Evolutionary conservation across 2,797 vertebrate genomes (phyloP).

Genomic region (Rhynchotus rufescens): DNA sequence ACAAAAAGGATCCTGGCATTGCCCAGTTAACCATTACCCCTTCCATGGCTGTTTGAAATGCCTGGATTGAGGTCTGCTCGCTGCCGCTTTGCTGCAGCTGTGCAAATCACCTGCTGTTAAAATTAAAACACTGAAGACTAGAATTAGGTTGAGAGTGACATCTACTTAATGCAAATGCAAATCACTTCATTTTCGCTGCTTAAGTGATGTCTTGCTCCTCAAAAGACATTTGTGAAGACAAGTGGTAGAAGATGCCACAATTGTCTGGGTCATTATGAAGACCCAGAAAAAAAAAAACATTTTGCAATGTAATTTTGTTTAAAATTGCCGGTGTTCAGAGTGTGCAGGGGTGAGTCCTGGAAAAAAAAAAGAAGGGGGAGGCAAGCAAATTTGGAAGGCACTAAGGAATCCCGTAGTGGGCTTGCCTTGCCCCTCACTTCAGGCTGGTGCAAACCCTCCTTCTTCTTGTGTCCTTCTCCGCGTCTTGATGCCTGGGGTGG

Average conservation of each 20-base stretch:
- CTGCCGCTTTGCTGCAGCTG: background rate
- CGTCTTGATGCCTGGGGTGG: too few relatives aligned
- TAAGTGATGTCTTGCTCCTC: background rate
- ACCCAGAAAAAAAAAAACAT: background rate
- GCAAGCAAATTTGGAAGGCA: background rate
- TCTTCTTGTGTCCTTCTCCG: background rate
- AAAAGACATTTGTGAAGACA: background rate
- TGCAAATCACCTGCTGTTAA: background rate
- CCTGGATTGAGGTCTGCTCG: accelerated
- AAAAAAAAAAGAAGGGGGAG: background rate
- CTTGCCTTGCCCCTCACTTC: background rate
- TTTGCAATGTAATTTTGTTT: background rate
- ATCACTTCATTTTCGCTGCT: background rate
- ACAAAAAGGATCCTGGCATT: background rate
- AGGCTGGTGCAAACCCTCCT: background rate
- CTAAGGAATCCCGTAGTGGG: background rate
- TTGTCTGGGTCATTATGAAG: background rate
- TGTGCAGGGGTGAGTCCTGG: too few relatives aligned
- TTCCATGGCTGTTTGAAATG: accelerated
- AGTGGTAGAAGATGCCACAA: background rate
- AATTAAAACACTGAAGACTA: background rate
- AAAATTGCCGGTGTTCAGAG: background rate
- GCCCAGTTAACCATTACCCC: background rate
- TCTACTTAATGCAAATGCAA: background rate
- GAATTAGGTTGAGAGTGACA: background rate